Conservation (phyloP, 2,797 vertebrate genomes). For the Anguilla pacifica region DNA sequence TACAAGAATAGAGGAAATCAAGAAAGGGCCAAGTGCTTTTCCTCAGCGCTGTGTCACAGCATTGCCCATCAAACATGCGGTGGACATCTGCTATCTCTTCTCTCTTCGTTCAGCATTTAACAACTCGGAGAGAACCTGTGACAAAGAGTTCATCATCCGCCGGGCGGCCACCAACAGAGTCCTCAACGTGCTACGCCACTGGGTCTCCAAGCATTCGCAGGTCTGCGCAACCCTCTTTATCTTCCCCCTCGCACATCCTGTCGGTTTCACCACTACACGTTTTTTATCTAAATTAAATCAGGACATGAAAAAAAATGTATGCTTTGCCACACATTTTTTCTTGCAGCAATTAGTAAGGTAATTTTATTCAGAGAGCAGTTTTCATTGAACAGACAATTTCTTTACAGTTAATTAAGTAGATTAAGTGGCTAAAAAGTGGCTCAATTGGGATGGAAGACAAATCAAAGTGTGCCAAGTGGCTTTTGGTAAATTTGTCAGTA, state of each 20-base stretch:
- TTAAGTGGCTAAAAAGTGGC: background rate
- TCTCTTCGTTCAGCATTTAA: conserved; percentile 78
- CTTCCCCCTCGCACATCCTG: background rate
- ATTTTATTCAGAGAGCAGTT: background rate
- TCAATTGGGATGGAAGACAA: background rate
- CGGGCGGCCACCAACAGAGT: conserved; percentile 94
- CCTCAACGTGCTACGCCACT: conserved; percentile 94
- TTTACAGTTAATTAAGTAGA: background rate
- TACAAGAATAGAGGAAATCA: too few species aligned
- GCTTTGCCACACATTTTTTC: background rate
- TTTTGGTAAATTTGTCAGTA: background rate
- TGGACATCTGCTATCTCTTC: background rate
- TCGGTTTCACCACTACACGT: background rate
- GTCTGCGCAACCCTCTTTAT: conserved; percentile 61
- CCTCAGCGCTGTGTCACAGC: background rate
- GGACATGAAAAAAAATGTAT: background rate
- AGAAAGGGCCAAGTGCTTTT: too few species aligned
- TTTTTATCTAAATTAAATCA: background rate
- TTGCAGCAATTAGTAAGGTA: background rate
- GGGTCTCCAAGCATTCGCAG: conserved; percentile 98
- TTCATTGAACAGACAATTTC: background rate
- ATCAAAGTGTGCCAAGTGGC: background rate
- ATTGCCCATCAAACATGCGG: background rate
- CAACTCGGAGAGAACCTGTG: conserved; percentile 88
- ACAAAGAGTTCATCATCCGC: conserved; percentile 98